Conservation (phyloP, 2,888 invertebrate genomes). For the Sinotaia quadrata region DNA sequence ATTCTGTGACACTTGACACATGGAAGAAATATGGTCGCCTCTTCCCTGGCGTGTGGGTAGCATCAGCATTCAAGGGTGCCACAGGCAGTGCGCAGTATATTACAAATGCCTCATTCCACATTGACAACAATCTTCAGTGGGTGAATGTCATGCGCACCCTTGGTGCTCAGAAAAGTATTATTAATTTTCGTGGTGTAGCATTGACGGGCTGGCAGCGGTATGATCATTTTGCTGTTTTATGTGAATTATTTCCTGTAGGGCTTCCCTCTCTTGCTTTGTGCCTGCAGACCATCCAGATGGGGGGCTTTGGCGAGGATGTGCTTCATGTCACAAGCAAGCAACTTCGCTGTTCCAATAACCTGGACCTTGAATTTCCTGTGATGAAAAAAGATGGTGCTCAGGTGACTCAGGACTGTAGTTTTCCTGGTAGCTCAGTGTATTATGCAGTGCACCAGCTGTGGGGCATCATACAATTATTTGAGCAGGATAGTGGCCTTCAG, state of each 20-base stretch:
- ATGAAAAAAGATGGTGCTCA: slow-evolving; percentile 12
- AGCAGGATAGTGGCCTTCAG: slow-evolving; percentile 16
- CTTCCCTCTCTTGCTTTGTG: slow-evolving; percentile 70
- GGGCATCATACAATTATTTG: slow-evolving; percentile 17
- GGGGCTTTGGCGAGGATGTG: slow-evolving; percentile 36
- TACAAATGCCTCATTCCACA: slow-evolving; percentile 79
- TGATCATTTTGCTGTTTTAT: slow-evolving; percentile 71
- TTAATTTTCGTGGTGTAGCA: slow-evolving; percentile 67
- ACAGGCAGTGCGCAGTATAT: slow-evolving; percentile 81
- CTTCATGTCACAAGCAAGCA: slow-evolving; percentile 5
- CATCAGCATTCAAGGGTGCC: slow-evolving; percentile 90
- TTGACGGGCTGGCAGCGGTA: slow-evolving; percentile 73
- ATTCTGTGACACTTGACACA: slow-evolving; percentile 53
- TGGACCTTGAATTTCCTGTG: slow-evolving; percentile 36
- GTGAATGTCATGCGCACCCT: slow-evolving; percentile 69
- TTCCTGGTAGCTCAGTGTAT: slow-evolving; percentile 74
- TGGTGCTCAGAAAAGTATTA: slow-evolving; percentile 21
- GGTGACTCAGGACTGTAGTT: slow-evolving; percentile 66
- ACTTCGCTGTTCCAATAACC: slow-evolving; percentile 19
- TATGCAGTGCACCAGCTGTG: slow-evolving; percentile 37
- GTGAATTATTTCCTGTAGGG: slow-evolving; percentile 72
- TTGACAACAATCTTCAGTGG: slow-evolving; percentile 83
- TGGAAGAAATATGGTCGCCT: slow-evolving; percentile 73
- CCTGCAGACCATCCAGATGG: slow-evolving; percentile 44
- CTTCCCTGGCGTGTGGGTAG: slow-evolving; percentile 79